Conservation (phyloP, 2,888 invertebrate species). For the Mechanitis messenoides region DNA sequence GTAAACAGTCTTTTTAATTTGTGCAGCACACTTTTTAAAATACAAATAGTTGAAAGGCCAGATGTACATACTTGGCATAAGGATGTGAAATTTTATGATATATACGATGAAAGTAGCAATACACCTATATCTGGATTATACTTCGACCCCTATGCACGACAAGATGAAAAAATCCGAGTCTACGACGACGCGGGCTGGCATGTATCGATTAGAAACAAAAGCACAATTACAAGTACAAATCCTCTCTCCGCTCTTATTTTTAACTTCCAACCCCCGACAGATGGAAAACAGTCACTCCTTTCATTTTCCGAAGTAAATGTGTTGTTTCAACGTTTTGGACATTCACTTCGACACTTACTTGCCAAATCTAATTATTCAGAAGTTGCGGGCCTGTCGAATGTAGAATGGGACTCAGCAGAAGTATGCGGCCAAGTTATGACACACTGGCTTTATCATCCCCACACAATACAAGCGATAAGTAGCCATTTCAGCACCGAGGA, state of each 20-base stretch:
- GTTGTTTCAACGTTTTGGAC: slow-evolving; percentile 91
- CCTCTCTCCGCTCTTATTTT: slow-evolving; percentile 90
- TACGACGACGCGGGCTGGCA: slow-evolving; percentile 84
- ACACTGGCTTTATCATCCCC: slow-evolving; percentile 85
- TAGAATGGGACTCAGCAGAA: slow-evolving; percentile 96
- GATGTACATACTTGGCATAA: slow-evolving; percentile 88
- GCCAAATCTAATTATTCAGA: slow-evolving; percentile 89
- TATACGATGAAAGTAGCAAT: slow-evolving; percentile 81
- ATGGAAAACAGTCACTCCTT: slow-evolving; percentile 82
- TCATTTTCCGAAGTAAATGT: slow-evolving; percentile 84
- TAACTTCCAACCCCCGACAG: slow-evolving; percentile 83
- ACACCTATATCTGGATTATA: slow-evolving; percentile 88
- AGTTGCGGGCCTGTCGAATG: slow-evolving; percentile 88
- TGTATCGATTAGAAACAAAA: slow-evolving; percentile 85
- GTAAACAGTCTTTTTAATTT: slow-evolving; percentile 86
- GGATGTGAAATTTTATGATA: slow-evolving; percentile 88
- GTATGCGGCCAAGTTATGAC: slow-evolving; percentile 89
- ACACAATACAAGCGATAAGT: slow-evolving; percentile 79
- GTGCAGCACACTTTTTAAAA: slow-evolving; percentile 85
- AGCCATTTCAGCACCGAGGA: slow-evolving; percentile 86
- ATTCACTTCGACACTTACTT: slow-evolving; percentile 89
- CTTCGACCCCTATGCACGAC: slow-evolving; percentile 86
- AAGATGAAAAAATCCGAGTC: slow-evolving; percentile 78
- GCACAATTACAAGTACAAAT: slow-evolving; percentile 77
- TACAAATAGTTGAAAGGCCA: slow-evolving; percentile 81